Percentiles rank a stretch among this genome's conserved stretches.
phyloP scores from a whole-genome alignment of 2,797 vertebrate genomes.

The Pelodytes ibericus region DNA sequence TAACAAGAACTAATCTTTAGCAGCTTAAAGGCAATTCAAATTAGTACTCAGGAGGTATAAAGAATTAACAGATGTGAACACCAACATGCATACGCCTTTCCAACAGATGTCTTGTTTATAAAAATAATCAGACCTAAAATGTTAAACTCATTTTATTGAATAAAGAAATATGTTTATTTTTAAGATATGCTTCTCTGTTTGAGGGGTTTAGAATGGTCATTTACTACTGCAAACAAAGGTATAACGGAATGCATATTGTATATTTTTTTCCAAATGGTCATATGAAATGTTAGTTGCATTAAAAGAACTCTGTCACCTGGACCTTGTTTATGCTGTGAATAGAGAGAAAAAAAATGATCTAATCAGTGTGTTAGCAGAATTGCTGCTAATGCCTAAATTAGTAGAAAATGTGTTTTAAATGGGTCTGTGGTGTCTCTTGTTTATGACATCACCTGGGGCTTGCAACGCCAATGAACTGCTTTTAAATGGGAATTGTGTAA shows the following conservation, averaged over 20 bases:
- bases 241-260: not conserved
- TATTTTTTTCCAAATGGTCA: too few species aligned
- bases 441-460: too few species aligned
- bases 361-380: too few species aligned
- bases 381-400: too few species aligned
- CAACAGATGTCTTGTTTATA: conserved; percentile 73
- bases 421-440: too few species aligned
- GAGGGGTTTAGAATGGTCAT: conserved; percentile 64
- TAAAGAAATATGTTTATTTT: conserved; percentile 77
- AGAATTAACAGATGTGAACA: conserved; percentile 62
- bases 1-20: conserved; percentile 67
- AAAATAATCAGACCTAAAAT: conserved; percentile 72
- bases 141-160: conserved; percentile 76
- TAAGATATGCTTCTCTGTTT: conserved; percentile 73
- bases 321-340: too few species aligned
- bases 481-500: too few species aligned
- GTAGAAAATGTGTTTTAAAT: too few species aligned
- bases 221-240: not conserved
- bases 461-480: too few species aligned
- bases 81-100: conserved; percentile 69
- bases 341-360: too few species aligned
- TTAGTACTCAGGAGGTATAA: conserved; percentile 77
- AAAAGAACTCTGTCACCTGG: too few species aligned
- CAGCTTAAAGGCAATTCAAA: conserved; percentile 71
- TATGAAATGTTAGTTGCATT: too few species aligned